phyloP scores from a whole-genome alignment of 1,140 invertebrate genomes.

The Orius laevigatus region DNA sequence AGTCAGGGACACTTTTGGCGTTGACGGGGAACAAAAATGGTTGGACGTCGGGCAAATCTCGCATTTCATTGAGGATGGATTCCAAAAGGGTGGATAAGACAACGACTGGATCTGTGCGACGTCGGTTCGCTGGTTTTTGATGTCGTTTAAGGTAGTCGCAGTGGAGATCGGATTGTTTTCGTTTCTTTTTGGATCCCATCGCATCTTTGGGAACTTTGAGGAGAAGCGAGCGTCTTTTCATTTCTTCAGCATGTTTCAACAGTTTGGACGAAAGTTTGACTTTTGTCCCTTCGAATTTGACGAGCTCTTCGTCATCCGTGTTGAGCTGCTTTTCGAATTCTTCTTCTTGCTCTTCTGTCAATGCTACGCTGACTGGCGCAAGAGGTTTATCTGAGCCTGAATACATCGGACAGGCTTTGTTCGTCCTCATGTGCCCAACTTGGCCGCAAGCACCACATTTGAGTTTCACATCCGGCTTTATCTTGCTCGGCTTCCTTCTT shows the following conservation, averaged over 20 bases:
- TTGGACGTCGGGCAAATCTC: conserved; percentile 78
- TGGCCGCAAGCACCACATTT: conserved; percentile 93
- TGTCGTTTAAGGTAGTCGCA: conserved; percentile 89
- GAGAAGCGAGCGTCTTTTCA: conserved; percentile 60
- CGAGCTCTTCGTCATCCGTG: conserved; percentile 66
- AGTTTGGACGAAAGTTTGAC: conserved; percentile 67
- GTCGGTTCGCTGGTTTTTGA: conserved; percentile 71
- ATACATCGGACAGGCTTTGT: conserved; percentile 90
- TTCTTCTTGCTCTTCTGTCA: conserved; percentile 53
- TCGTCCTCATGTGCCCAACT: conserved; percentile 73
- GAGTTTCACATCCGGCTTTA: conserved; percentile 57
- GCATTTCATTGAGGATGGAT: conserved; percentile 83
- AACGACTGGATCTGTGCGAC: conserved; percentile 92
- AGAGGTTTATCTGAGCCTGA: conserved; percentile 35
- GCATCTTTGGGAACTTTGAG: conserved; percentile 70
- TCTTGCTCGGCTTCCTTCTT: conserved; percentile 19
- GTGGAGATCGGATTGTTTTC: conserved; percentile 53
- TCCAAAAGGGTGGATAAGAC: conserved; percentile 86
- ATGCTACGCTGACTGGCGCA: conserved; percentile 52
- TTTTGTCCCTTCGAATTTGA: conserved; percentile 85
- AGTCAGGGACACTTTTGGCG: conserved; percentile 81
- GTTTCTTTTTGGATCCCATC: conserved; percentile 43
- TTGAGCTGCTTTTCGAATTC: conserved; percentile 60
- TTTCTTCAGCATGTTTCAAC: conserved; percentile 66
- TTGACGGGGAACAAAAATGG: conserved; percentile 92